Conservation (phyloP, 2,888 invertebrate genomes). For the Brachylomia viminalis region DNA sequence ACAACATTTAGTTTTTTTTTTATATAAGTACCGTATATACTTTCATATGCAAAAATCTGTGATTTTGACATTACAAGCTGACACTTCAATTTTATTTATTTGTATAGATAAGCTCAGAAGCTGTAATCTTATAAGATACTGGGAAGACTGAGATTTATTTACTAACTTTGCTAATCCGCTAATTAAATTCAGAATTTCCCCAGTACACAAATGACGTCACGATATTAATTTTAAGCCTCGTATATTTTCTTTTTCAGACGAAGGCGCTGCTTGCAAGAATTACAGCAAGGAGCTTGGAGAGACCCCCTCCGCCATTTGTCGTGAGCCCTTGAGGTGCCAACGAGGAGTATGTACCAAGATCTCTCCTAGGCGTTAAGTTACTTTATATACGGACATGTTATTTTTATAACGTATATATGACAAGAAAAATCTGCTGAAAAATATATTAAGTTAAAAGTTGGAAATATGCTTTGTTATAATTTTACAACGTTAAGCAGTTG, state of each 20-base stretch:
- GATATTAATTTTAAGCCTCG: background rate
- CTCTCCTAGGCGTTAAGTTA: slow-evolving; percentile 71
- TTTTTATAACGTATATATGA: background rate
- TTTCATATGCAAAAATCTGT: too few relatives aligned
- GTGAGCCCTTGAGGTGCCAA: slow-evolving; percentile 79
- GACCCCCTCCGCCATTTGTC: slow-evolving; percentile 85
- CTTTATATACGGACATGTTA: slow-evolving; percentile 8
- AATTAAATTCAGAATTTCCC: slow-evolving; percentile 18
- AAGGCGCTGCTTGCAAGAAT: slow-evolving; percentile 80
- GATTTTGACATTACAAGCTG: too few relatives aligned
- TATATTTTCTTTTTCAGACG: slow-evolving; percentile 71
- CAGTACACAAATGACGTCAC: slow-evolving; percentile 3
- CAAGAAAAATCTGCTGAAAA: background rate
- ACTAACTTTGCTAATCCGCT: slow-evolving; percentile 21
- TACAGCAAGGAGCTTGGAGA: slow-evolving; percentile 87
- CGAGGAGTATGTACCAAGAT: slow-evolving; percentile 79
- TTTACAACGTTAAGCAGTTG: background rate
- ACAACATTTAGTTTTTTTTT: too few relatives aligned
- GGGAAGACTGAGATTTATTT: slow-evolving; percentile 14
- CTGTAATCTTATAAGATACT: slow-evolving; percentile 31
- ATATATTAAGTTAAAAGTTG: slow-evolving; percentile 8
- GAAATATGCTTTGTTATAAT: background rate
- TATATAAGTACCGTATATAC: too few relatives aligned
- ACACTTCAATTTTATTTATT: too few relatives aligned
- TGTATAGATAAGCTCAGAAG: slow-evolving; percentile 9